phyloP scores from a whole-genome alignment of 1,140 invertebrate species.

The Dendrolimus kikuchii region DNA sequence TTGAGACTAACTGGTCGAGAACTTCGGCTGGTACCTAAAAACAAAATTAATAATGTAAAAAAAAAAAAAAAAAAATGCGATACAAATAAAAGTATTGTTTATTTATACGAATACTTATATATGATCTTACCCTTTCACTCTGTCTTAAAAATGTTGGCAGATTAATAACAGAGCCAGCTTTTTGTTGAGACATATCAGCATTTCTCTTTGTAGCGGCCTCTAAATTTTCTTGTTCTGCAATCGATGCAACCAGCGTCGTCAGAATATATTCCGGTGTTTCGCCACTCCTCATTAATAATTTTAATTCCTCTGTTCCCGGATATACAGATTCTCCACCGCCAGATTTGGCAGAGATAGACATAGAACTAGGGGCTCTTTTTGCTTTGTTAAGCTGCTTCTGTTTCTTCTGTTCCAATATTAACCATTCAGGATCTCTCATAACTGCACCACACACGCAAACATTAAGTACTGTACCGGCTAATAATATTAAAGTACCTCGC shows the following conservation, averaged over 20 bases:
- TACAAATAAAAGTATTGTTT: neutral
- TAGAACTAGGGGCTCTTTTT: conserved; percentile 66
- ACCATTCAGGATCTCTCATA: conserved; percentile 90
- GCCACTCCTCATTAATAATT: conserved; percentile 78
- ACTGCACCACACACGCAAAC: conserved; percentile 91
- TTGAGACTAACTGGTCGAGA: conserved; percentile 76
- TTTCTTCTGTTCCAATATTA: conserved; percentile 77
- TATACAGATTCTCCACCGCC: conserved; percentile 71
- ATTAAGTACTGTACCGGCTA: conserved; percentile 90
- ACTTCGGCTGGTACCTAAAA: conserved; percentile 80
- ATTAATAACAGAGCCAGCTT: conserved; percentile 79
- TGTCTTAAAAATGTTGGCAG: conserved; percentile 85
- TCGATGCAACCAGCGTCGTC: conserved; percentile 76
- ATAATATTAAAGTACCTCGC: conserved; percentile 86
- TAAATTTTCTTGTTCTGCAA: conserved; percentile 62
- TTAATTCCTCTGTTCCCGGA: conserved; percentile 78
- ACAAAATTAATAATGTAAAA: conserved; percentile 7
- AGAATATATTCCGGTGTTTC: conserved; percentile 80
- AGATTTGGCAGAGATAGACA: conserved; percentile 64
- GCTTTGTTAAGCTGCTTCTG: conserved; percentile 52
- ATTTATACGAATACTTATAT: neutral
- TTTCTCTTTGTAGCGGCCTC: conserved; percentile 64
- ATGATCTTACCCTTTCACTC: conserved; percentile 76
- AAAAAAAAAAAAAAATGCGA: neutral
- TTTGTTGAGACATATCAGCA: conserved; percentile 55